Percentiles rank a stretch among this genome's conserved stretches.
Evolutionary conservation across 2,888 invertebrate species (phyloP).

Genomic region (Busseola fusca): DNA sequence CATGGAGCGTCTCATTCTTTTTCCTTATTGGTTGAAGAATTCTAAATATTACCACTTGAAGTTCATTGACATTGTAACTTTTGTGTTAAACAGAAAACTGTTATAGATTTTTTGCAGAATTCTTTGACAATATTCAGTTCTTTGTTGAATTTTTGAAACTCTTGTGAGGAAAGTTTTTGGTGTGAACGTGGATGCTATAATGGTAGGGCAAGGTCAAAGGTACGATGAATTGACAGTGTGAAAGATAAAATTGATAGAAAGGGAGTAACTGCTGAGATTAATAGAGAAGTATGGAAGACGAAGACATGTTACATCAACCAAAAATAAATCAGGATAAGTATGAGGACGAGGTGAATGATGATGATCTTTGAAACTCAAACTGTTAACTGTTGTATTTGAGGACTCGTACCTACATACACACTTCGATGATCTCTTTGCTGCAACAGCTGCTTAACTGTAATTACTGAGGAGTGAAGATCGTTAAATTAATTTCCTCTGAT

Average conservation of each 20-base stretch:
- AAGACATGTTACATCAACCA: no score
- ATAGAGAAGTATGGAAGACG: background rate
- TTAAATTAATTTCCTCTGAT: background rate
- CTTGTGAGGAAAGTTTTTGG: background rate
- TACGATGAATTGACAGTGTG: no score
- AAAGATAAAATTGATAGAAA: no score
- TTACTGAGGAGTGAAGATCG: background rate
- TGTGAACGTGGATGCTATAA: no score
- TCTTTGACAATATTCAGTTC: no score
- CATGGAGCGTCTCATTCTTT: constrained; percentile 4
- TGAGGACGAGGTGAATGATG: no score
- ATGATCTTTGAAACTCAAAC: background rate
- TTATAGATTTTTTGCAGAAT: background rate
- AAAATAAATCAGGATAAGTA: background rate
- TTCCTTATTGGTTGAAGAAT: constrained; percentile 29
- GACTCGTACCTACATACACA: background rate
- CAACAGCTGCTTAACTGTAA: background rate
- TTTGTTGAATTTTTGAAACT: no score
- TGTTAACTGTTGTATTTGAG: background rate
- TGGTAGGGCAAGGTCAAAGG: no score
- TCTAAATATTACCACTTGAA: constrained; percentile 13
- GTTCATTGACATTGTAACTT: constrained; percentile 41
- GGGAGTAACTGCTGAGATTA: no score
- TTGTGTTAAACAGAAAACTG: background rate
- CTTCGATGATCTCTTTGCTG: background rate